Conservation (phyloP, 1,140 invertebrate species). For the Drosophila sechellia region DNA sequence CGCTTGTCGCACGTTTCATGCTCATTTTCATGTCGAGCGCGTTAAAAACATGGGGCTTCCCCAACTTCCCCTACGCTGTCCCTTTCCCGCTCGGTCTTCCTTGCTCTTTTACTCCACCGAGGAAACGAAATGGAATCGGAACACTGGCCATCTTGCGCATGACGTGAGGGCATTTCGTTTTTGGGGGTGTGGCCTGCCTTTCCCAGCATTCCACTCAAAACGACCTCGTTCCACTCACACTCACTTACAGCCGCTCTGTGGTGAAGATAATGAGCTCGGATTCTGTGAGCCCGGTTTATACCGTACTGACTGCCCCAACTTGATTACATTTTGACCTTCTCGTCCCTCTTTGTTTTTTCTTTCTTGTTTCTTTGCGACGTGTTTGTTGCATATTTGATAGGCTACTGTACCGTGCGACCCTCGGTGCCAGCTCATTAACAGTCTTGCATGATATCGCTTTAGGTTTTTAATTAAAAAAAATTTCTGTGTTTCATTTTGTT, state of each 20-base stretch:
- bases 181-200: conserved; percentile 46
- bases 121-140: conserved; percentile 60
- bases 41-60: conserved; percentile 66
- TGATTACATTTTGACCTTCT: conserved; percentile 79
- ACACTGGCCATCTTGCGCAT: conserved; percentile 76
- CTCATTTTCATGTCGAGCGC: conserved; percentile 83
- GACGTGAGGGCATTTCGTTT: conserved; percentile 9
- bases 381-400: conserved; percentile 78
- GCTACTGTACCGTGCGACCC: conserved; percentile 56
- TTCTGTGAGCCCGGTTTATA: conserved; percentile 12
- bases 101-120: conserved; percentile 36
- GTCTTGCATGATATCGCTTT: conserved; percentile 45
- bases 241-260: conserved; percentile 44
- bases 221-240: conserved; percentile 18
- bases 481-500: conserved; percentile 4
- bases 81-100: conserved; percentile 10
- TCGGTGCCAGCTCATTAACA: conserved; percentile 70
- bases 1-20: conserved; percentile 81
- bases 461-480: conserved; percentile 68
- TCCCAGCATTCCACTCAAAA: conserved; percentile 12
- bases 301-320: conserved; percentile 42
- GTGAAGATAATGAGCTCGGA: conserved; percentile 54
- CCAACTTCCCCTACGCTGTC: conserved; percentile 32
- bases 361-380: conserved; percentile 41
- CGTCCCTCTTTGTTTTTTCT: conserved; percentile 34